These are phyloP conservation scores for Cosmia trapezina DNA, from an alignment of 2,888 invertebrate species.

Conservation along the genomic window DNA sequence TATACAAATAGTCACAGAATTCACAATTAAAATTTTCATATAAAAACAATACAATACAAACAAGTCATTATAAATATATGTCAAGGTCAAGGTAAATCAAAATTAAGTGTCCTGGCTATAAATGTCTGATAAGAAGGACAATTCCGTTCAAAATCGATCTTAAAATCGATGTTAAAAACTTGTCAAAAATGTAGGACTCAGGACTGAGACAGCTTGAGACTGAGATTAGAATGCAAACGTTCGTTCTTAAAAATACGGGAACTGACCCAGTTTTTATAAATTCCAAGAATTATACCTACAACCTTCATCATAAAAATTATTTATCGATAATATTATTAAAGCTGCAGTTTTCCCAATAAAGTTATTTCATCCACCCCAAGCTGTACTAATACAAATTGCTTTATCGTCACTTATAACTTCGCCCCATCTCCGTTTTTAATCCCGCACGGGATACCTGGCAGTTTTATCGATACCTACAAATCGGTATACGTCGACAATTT, in stretches of 20 bases:
- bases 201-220: background rate
- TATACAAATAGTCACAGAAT: no score
- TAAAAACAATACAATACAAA: no score
- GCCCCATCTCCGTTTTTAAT: slow-evolving; percentile 27
- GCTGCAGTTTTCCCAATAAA: slow-evolving; percentile 20
- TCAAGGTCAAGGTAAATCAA: no score
- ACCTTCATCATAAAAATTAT: background rate
- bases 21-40: no score
- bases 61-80: no score
- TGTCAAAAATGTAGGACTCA: background rate
- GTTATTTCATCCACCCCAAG: slow-evolving; percentile 9
- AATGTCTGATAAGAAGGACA: no score
- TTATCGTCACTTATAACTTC: slow-evolving; percentile 37
- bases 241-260: background rate
- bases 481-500: slow-evolving; percentile 9
- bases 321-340: background rate
- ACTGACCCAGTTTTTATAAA: background rate
- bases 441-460: background rate
- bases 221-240: background rate
- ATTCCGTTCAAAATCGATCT: no score
- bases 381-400: slow-evolving; percentile 48
- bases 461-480: slow-evolving; percentile 5
- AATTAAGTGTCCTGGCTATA: no score
- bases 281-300: background rate
- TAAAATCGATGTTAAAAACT: no score